Percentiles rank a stretch among this genome's conserved stretches.
phyloP scores from a whole-genome alignment of 2,113 vertebrate genomes.

The Scortum barcoo region DNA sequence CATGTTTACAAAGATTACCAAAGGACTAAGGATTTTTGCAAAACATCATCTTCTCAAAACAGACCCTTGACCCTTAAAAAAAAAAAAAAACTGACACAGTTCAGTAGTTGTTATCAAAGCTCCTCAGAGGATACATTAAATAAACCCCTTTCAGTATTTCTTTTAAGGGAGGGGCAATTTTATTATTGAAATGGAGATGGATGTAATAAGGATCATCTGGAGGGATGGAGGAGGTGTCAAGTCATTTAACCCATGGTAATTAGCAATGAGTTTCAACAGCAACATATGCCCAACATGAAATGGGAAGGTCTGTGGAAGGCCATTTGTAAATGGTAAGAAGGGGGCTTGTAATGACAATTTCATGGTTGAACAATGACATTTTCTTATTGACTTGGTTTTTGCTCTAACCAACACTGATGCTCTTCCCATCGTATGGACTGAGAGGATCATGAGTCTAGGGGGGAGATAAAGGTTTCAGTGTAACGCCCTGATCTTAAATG shows the following conservation, averaged over 20 bases:
- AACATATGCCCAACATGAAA: conserved; percentile 75
- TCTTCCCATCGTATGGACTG: conserved; percentile 40
- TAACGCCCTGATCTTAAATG: conserved; percentile 57
- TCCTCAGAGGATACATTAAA: conserved; percentile 65
- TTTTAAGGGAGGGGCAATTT: conserved; percentile 14
- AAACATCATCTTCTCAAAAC: conserved; percentile 71
- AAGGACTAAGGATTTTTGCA: conserved; percentile 57
- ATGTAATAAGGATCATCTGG: conserved; percentile 70
- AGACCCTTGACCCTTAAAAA: conserved; percentile 62
- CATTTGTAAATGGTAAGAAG: conserved; percentile 56
- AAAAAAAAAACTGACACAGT: conserved; percentile 37
- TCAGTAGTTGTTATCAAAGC: conserved; percentile 53
- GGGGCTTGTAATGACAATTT: conserved; percentile 77
- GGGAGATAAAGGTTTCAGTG: conserved; percentile 41
- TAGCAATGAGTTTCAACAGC: conserved; percentile 74
- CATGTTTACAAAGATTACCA: conserved; percentile 66
- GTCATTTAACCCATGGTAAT: conserved; percentile 81
- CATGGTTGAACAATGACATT: conserved; percentile 69
- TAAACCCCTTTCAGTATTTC: conserved; percentile 40
- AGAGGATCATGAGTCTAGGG: conserved; percentile 61
- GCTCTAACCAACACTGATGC: conserved; percentile 47
- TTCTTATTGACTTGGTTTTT: conserved; percentile 60
- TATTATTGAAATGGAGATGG: conserved; percentile 67
- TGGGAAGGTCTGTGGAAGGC: conserved; percentile 64
- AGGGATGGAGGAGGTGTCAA: conserved; percentile 72